Evolutionary conservation across 2,888 invertebrate genomes (phyloP).

Genomic region (Melikaiella ostensackeni): DNA sequence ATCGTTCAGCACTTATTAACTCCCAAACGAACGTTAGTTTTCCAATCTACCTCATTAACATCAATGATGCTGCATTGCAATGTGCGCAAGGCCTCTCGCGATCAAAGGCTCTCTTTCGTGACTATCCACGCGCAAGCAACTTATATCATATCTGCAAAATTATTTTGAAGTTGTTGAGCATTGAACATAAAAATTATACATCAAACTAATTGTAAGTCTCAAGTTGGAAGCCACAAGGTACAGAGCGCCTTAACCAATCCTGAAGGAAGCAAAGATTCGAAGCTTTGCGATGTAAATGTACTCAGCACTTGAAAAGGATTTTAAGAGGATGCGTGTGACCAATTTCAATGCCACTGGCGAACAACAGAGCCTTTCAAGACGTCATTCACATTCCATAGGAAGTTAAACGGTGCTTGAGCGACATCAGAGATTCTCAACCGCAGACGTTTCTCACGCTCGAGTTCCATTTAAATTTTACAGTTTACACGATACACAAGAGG

Average conservation of each 20-base stretch:
- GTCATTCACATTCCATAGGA: slow-evolving; percentile 57
- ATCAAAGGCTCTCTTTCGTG: background rate
- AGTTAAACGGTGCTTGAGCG: slow-evolving; percentile 34
- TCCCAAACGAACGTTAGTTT: slow-evolving; percentile 70
- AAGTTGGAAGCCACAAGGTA: background rate
- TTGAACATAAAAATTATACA: too few relatives aligned
- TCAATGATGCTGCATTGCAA: slow-evolving; percentile 67
- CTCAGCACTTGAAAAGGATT: slow-evolving; percentile 31
- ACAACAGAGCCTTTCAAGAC: slow-evolving; percentile 60
- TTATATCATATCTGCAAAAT: too few relatives aligned
- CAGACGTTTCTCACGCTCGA: slow-evolving; percentile 36
- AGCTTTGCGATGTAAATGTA: slow-evolving; percentile 17
- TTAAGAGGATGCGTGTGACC: slow-evolving; percentile 24
- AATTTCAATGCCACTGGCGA: slow-evolving; percentile 52
- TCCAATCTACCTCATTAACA: slow-evolving; percentile 73
- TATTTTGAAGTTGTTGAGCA: too few relatives aligned
- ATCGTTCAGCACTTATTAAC: slow-evolving; percentile 61
- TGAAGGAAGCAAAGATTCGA: background rate
- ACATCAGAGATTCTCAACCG: slow-evolving; percentile 21
- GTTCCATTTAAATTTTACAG: background rate
- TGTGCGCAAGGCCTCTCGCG: slow-evolving; percentile 45
- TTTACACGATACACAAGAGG: background rate
- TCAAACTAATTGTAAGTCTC: background rate
- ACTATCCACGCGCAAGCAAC: background rate
- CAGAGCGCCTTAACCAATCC: background rate